These are phyloP conservation scores for Ceratoteleas bidentatus DNA, from an alignment of 1,140 invertebrate species.

Conservation along the genomic window DNA sequence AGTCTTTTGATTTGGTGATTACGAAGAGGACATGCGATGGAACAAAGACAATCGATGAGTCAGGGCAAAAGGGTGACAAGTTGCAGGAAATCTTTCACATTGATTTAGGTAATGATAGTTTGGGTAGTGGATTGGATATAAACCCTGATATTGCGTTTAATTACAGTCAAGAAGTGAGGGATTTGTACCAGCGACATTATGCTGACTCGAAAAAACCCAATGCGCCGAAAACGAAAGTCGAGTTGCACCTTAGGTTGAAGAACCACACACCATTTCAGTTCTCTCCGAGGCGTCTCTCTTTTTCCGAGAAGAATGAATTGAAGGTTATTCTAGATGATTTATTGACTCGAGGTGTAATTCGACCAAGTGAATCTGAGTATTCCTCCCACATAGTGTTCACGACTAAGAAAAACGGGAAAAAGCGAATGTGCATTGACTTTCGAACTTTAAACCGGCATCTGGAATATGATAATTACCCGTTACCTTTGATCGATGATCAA, in stretches of 20 bases:
- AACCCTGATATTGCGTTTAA: background rate
- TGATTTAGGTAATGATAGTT: background rate
- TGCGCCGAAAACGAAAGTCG: slow-evolving; percentile 9
- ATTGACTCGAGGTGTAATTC: slow-evolving; percentile 1
- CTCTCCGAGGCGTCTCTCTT: slow-evolving; percentile 1
- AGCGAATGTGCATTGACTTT: slow-evolving; percentile 68
- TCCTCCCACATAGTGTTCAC: slow-evolving; percentile 11
- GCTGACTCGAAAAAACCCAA: background rate
- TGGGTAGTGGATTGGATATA: background rate
- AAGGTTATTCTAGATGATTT: slow-evolving; percentile 19
- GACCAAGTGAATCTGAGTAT: slow-evolving; percentile 19
- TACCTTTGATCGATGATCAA: slow-evolving; percentile 72
- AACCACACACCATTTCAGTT: slow-evolving; percentile 31
- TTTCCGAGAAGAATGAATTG: slow-evolving; percentile 11
- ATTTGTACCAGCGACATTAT: background rate
- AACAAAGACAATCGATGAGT: too few species aligned
- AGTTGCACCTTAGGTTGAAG: slow-evolving; percentile 9
- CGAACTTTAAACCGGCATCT: slow-evolving; percentile 78
- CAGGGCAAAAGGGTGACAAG: too few species aligned
- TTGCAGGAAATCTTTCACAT: background rate
- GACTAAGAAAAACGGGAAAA: slow-evolving; percentile 62
- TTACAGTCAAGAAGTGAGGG: background rate
- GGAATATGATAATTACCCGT: slow-evolving; percentile 76
- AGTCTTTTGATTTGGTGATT: too few species aligned
- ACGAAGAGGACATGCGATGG: too few species aligned